Base-by-base conservation (phyloP, 2,113 vertebrate genomes). In the Corythornis vintsioides region DNA sequence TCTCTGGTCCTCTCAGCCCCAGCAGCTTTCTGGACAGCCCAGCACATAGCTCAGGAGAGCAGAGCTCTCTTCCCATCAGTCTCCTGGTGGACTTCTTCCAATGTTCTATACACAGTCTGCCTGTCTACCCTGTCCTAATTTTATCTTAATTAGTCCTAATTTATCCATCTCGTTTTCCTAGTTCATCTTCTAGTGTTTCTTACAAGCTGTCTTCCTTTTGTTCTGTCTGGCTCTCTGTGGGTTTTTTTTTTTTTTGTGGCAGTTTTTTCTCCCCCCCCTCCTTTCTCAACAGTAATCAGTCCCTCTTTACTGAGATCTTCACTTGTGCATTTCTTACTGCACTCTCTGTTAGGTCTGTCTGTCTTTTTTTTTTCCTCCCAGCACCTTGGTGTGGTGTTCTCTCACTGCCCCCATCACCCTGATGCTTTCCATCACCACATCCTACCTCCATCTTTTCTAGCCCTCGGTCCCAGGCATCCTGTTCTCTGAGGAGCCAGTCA, bases 201-300 rank as follows among this genome's bases (percentile, higher is more conserved):
- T 45, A 21, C 1, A 25, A 66, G 35, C 17, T 56, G 47, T 50
- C 3, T 63, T 69, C 14, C 2, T 38, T 38, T 38, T 38, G 22
- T 3, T 25, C 25, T 61, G 5, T 26, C 26, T 43, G 45, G 7
- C 5, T 69, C 22, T 31, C 6, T 13, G 17, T 42, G 22, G 15
- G 3, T 0, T 4, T 8, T 47, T 1, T 8, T 47, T 1, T 4
- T 7, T 47, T 43, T 13, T 33, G 11, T 38, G 50, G 8, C 25
- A n/a, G 9, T 1, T 64, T 74, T 48, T 43, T 6, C 33, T 17
- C 18, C 28, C 35, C 3, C 26, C 76, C 15, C 16, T 31, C 29
- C 3, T 21, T 76, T 69, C 60, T 50, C 16, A 33, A 1, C 20
- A 53, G 17, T 28, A 80, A 65, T 71, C 24, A 66, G 38, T 59